phyloP scores from a whole-genome alignment of 1,140 invertebrate species.

The Sycobia sp. region DNA sequence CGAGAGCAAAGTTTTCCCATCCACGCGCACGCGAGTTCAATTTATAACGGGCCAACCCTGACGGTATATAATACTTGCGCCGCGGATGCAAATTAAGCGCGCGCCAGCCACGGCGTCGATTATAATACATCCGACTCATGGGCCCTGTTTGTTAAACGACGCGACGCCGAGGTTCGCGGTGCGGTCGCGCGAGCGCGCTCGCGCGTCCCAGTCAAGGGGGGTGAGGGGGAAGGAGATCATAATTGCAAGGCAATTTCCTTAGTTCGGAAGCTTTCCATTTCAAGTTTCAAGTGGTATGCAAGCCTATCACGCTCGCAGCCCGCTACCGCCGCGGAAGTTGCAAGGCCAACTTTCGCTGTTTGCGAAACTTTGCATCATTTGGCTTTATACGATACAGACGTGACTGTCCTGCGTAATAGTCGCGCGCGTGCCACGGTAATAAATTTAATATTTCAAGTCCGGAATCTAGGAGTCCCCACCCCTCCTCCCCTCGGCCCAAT shows the following conservation, averaged over 20 bases:
- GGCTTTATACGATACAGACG: background rate
- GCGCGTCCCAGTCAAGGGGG: no score
- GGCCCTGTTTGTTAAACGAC: slow-evolving; percentile 41
- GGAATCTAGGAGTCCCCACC: no score
- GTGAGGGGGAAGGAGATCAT: no score
- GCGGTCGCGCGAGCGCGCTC: slow-evolving; percentile 40
- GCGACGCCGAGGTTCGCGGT: slow-evolving; percentile 35
- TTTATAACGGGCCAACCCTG: no score
- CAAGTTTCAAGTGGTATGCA: background rate
- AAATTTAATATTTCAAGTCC: background rate
- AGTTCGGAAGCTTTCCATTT: slow-evolving; percentile 30
- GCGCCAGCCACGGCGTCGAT: background rate
- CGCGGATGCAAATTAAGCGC: background rate
- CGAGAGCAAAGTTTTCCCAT: no score
- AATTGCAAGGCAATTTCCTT: slow-evolving; percentile 44
- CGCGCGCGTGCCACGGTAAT: background rate
- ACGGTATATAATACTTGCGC: no score
- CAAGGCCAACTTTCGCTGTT: slow-evolving; percentile 4
- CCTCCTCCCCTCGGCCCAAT: no score
- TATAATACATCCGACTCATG: slow-evolving; percentile 34
- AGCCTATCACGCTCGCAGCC: background rate
- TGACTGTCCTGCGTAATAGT: background rate
- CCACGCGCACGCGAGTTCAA: background rate
- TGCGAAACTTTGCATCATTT: slow-evolving; percentile 1
- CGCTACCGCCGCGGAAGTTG: background rate